phyloP scores from a whole-genome alignment of 2,113 vertebrate species.

The Larimichthys crocea region DNA sequence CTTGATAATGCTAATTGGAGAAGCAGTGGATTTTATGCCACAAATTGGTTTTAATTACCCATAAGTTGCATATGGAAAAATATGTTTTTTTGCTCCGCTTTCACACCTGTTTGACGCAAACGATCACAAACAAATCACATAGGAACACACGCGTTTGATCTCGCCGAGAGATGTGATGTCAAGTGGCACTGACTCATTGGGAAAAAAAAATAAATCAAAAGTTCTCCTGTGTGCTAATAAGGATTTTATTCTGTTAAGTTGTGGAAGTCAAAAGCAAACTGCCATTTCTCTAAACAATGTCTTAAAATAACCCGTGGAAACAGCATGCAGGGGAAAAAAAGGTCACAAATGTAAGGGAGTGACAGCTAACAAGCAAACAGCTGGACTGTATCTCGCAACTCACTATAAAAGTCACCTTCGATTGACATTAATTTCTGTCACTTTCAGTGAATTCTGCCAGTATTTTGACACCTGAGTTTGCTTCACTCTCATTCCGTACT shows the following conservation, averaged over 20 bases:
- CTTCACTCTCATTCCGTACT: neutral
- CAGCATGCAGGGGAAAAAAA: neutral
- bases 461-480: slow-evolving; percentile 1
- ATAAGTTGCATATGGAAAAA: slow-evolving; percentile 7
- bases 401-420: neutral
- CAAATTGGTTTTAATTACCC: slow-evolving; percentile 58
- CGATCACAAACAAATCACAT: neutral
- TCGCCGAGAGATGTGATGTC: slow-evolving; percentile 4
- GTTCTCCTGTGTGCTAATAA: slow-evolving; percentile 12
- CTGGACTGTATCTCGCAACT: neutral
- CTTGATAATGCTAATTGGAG: slow-evolving; percentile 71
- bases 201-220: neutral
- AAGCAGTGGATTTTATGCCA: slow-evolving; percentile 1
- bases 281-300: neutral
- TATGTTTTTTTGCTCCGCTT: neutral
- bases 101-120: neutral
- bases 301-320: slow-evolving; percentile 19
- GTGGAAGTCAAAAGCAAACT: slow-evolving; percentile 6
- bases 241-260: neutral
- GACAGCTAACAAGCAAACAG: neutral
- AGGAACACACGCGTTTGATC: neutral
- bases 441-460: neutral
- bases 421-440: slow-evolving; percentile 6
- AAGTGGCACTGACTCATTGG: neutral
- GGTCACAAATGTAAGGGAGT: neutral